Base-by-base conservation (phyloP, 2,888 invertebrate genomes). In the Dicyrtoma fusca region DNA sequence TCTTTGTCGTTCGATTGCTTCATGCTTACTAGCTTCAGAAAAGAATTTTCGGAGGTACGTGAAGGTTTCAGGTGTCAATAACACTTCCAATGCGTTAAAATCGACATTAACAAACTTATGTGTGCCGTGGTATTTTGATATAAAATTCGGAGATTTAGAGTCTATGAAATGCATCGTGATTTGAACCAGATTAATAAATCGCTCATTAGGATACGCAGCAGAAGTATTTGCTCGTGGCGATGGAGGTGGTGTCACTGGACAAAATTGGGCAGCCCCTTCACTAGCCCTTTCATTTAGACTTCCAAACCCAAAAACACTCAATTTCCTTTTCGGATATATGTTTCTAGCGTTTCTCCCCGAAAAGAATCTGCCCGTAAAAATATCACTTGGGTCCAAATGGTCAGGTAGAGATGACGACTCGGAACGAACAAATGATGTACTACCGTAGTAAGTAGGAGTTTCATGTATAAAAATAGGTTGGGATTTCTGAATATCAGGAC, bases 81-180 rank as follows among this genome's bases (percentile, higher is more conserved):
- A 91, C 76, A 97, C 86, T 83, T 97, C 94, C 79, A 97, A 85
- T 81, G 94, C 91, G 83, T 95, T 96, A 84, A 97, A 96, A 82
- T 96, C 94, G 23, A 97, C 89, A 68, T 89, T 86, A 77, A 90
- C 88, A 53, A 88, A 87, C n/a, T 89, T 86, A 84, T 89, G 84
- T 13, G 83, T 84, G 83, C 88, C 87, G 77, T 89, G 87, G 81
- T 89, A 90, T 68, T 87, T 86, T 2, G 87, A 86, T 17, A 84
- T 83, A 82, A 90, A 91, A 81, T 88, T 87, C 34, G 91, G 89
- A 69, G 89, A 88, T 14, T 85, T 84, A 13, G 88, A 88, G 83
- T 90, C 89, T 1, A 91, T 86, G 19, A 91, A 84, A 72, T 89
- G 76, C 0, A 88, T 79, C 87, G 89, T 82, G 87, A 91, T 83